These are phyloP conservation scores for Epirrhoe alternata DNA, from an alignment of 2,888 invertebrate species.

Conservation along the genomic window DNA sequence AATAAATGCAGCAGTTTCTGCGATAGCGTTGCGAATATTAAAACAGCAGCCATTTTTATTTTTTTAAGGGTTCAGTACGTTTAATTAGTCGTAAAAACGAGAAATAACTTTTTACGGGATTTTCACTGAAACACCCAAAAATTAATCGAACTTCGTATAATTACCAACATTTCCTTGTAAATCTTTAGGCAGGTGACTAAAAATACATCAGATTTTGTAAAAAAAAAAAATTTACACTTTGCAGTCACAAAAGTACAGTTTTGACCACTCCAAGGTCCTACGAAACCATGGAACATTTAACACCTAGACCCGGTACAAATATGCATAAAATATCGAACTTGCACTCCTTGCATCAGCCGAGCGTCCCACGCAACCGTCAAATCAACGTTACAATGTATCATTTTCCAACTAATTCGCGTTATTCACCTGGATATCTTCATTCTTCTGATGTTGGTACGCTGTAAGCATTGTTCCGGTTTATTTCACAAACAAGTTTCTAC, in stretches of 20 bases:
- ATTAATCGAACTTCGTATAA: too few relatives aligned
- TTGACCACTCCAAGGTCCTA: too few relatives aligned
- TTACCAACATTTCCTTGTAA: too few relatives aligned
- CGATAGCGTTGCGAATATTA: conserved; percentile 52
- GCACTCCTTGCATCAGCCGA: too few relatives aligned
- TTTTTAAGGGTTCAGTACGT: conserved; percentile 39
- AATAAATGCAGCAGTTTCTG: conserved; percentile 63
- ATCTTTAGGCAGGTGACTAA: too few relatives aligned
- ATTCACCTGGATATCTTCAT: neutral
- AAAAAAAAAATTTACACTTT: neutral
- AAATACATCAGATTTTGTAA: too few relatives aligned
- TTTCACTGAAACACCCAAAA: conserved; percentile 10
- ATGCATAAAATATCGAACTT: too few relatives aligned
- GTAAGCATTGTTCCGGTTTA: conserved; percentile 8
- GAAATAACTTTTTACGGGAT: conserved; percentile 18
- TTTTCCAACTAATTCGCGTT: neutral
- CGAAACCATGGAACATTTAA: too few relatives aligned
- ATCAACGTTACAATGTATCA: neutral
- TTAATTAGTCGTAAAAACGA: conserved; percentile 21
- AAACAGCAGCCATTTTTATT: conserved; percentile 36
- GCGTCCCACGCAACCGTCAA: neutral
- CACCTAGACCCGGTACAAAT: too few relatives aligned
- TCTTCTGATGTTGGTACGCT: neutral
- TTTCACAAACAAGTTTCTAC: conserved; percentile 14
- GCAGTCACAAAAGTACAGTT: neutral